Evolutionary conservation across 2,888 invertebrate species (phyloP).

Genomic region (Tigriopus californicus): DNA sequence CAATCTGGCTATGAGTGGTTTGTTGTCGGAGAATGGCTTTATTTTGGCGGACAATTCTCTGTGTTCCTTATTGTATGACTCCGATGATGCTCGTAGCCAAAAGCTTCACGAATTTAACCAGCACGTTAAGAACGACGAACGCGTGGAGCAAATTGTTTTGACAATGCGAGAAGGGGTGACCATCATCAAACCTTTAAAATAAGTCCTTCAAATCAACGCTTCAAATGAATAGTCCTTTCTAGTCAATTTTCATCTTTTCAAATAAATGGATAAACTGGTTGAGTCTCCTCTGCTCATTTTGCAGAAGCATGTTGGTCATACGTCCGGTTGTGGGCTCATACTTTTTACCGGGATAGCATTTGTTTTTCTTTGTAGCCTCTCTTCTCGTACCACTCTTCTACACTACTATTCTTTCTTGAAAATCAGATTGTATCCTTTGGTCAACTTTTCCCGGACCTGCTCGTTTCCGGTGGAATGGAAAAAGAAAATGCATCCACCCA

Average conservation of each 20-base stretch:
- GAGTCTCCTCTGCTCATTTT: no score
- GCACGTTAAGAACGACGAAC: not conserved
- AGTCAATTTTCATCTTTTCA: no score
- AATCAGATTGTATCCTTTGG: not conserved
- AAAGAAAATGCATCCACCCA: constrained; percentile 22
- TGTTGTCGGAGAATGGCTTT: not conserved
- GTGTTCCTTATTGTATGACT: not conserved
- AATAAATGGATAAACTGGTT: no score
- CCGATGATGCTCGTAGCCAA: not conserved
- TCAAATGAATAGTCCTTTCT: no score
- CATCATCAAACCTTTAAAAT: not conserved
- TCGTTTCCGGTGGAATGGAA: constrained; percentile 23
- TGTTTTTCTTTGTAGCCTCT: no score
- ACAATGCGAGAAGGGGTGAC: not conserved
- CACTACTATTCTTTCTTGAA: not conserved
- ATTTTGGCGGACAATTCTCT: not conserved
- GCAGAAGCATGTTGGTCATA: no score
- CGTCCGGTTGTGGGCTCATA: no score
- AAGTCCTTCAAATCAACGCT: not conserved
- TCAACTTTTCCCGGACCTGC: constrained; percentile 19
- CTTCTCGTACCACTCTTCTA: no score
- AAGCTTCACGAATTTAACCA: constrained; percentile 4
- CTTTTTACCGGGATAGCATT: no score
- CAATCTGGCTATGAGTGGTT: not conserved
- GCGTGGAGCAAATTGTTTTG: not conserved